These are phyloP conservation scores for Coelogynopora nodosa DNA, from an alignment of 2,888 invertebrate species.

Conservation along the genomic window DNA sequence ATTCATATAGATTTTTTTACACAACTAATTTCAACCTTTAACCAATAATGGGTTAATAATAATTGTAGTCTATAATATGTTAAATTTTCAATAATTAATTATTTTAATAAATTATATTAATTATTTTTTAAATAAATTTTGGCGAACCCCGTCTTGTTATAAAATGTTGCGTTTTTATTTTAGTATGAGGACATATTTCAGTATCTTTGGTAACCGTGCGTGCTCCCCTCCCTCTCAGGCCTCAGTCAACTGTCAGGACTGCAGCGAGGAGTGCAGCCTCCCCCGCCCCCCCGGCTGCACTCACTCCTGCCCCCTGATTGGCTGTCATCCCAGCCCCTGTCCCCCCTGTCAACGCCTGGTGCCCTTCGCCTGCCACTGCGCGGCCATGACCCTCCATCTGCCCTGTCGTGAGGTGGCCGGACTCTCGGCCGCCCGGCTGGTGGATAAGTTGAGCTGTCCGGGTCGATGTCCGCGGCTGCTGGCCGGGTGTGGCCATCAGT, in stretches of 20 bases:
- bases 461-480: not conserved
- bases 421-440: not conserved
- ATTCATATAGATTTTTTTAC: too few species aligned
- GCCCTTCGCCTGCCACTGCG: not conserved
- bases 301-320: not conserved
- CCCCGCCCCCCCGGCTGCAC: not conserved
- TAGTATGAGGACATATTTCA: too few species aligned
- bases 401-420: not conserved
- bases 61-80: too few species aligned
- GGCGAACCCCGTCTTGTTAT: too few species aligned
- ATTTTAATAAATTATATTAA: too few species aligned
- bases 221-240: not conserved
- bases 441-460: not conserved
- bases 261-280: not conserved
- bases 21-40: too few species aligned
- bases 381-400: not conserved
- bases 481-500: not conserved
- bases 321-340: not conserved
- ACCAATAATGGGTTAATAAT: too few species aligned
- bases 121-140: too few species aligned
- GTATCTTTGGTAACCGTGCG: too few species aligned
- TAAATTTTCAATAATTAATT: too few species aligned
- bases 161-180: too few species aligned
- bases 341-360: not conserved
- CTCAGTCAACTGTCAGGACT: not conserved